These are phyloP conservation scores for Chaetodon trifasciatus DNA, from an alignment of 2,797 vertebrate genomes.

Conservation along the genomic window DNA sequence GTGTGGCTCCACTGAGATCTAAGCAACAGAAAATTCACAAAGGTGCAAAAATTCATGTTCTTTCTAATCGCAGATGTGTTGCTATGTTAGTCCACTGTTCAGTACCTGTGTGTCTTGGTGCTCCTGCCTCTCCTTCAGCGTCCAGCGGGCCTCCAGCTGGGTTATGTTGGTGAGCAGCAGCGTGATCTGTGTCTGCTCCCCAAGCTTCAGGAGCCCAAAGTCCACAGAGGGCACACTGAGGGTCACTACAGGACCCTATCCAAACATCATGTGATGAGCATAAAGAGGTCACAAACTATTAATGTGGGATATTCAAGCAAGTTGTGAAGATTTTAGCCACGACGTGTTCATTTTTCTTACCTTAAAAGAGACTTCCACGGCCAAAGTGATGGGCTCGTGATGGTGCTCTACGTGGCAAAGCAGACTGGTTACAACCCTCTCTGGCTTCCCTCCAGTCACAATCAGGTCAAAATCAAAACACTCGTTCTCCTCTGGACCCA, in stretches of 20 bases:
- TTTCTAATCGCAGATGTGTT: background rate
- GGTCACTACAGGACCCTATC: conserved; percentile 89
- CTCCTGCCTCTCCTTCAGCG: conserved; percentile 80
- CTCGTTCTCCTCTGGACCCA: conserved; percentile 82
- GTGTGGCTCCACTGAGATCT: conserved; percentile 86
- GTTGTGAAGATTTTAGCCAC: background rate
- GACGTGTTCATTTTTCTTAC: conserved; percentile 72
- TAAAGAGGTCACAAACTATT: background rate
- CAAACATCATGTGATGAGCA: background rate
- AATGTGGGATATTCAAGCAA: background rate
- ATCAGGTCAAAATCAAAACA: conserved; percentile 87
- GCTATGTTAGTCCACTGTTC: background rate
- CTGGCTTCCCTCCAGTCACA: conserved; percentile 87
- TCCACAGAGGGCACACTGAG: conserved; percentile 85
- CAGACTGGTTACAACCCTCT: conserved; percentile 80
- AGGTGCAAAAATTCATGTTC: background rate
- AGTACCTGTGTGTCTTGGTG: conserved; percentile 67
- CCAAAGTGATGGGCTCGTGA: conserved; percentile 81
- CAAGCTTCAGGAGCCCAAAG: conserved; percentile 89
- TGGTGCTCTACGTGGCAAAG: conserved; percentile 85
- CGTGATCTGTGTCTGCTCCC: conserved; percentile 73
- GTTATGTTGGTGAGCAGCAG: conserved; percentile 88
- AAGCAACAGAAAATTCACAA: conserved; percentile 44
- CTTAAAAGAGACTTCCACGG: conserved; percentile 92
- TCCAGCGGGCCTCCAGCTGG: conserved; percentile 89